Conservation (phyloP, 1,140 invertebrate genomes). For the Drosophila ohnishii region DNA sequence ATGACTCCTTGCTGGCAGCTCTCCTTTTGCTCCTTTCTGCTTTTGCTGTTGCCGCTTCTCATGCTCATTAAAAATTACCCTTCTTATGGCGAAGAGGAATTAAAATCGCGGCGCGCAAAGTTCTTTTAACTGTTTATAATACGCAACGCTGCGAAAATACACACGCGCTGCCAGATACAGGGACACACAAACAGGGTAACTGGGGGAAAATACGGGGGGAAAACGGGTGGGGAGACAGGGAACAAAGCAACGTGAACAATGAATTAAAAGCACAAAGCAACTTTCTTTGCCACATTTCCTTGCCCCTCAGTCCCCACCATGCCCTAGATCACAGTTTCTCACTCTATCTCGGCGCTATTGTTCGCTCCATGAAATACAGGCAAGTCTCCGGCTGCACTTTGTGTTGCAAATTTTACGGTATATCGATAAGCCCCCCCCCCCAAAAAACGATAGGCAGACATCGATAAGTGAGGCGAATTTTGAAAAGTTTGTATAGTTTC, state of each 20-base stretch:
- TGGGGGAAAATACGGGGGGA: neutral
- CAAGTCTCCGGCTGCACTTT: constrained; percentile 15
- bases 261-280: constrained; percentile 61
- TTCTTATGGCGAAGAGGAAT: constrained; percentile 73
- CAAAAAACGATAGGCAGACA: neutral
- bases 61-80: constrained; percentile 77
- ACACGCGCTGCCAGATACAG: constrained; percentile 18
- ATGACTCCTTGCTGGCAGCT: constrained; percentile 47
- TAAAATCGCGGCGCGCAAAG: constrained; percentile 71
- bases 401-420: constrained; percentile 17
- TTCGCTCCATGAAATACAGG: constrained; percentile 20
- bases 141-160: constrained; percentile 66
- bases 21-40: constrained; percentile 18
- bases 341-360: constrained; percentile 17
- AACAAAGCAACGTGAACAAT: constrained; percentile 56
- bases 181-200: constrained; percentile 10
- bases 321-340: neutral
- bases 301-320: neutral
- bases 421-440: constrained; percentile 15
- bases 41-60: neutral
- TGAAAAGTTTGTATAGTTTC: too few species aligned
- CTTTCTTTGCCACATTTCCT: constrained; percentile 44
- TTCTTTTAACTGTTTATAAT: constrained; percentile 78
- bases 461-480: neutral
- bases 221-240: neutral